Evolutionary conservation across 2,888 invertebrate species (phyloP), one percentile per base, ranked within the genome.

Genomic region (Ptilodon capucinus): DNA sequence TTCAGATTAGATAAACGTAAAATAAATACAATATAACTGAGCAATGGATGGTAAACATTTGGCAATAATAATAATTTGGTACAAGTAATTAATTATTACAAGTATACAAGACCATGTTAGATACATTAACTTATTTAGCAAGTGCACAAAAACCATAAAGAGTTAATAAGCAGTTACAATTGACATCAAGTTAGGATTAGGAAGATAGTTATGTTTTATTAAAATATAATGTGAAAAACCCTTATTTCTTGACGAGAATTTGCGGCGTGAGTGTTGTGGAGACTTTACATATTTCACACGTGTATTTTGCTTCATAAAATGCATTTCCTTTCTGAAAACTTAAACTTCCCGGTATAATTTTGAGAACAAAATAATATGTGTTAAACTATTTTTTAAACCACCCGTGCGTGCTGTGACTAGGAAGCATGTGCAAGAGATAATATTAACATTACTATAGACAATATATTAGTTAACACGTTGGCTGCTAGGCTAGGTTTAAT

Each of bases 391-490:
- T 30, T 5, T 11, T 30, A 30, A 13, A 30, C 30, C 30, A n/a
- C 3, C 2, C 13, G n/a, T 5, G 34, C 4, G 34, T 16, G 34
- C n/a, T 14, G 32, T 1, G 17, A 35, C 4, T 17, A 4, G 9
- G 9, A 17, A 35, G 2, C 8, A 17, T 17, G 35, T 17, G 35
- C 35, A 35, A 35, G 2, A 35, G 17, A 17, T 17, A 14, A 32
- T 16, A 35, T 34, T 34, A 34, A 17, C 11, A 35, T n/a, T 17
- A 39, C 39, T 21, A 21, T 36, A 17, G 9, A 36, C 49, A 48
- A 55, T 50, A 55, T 16, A 43, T 46, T 42, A 58, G 60, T 65
- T 65, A 65, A n/a, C n/a, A n/a, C n/a, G n/a, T n/a, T n/a, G n/a
- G n/a, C n/a, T n/a, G n/a, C n/a, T n/a, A n/a, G n/a, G n/a, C n/a